A percentile compares a stretch with the other conserved stretches of the same genome.
Conservation (phyloP, 2,797 vertebrate species). For the Melopsittacus undulatus region DNA sequence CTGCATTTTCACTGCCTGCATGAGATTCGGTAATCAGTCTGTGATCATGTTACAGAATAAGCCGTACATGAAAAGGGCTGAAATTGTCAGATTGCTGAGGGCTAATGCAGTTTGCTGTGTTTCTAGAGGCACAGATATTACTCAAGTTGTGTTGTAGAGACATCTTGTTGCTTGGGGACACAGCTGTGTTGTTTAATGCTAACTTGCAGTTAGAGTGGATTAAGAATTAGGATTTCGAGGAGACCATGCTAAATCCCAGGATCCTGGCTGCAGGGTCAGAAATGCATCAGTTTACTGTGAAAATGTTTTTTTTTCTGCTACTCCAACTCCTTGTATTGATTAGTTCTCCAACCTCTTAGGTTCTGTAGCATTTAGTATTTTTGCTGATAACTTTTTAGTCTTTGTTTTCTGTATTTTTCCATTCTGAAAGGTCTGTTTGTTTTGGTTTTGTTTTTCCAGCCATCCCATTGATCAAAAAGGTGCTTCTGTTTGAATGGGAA, state of each 20-base stretch:
- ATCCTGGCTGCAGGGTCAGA: background rate
- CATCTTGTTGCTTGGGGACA: background rate
- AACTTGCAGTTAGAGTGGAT: background rate
- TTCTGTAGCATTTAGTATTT: background rate
- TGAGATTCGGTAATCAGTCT: background rate
- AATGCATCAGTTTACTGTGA: background rate
- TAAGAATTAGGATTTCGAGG: background rate
- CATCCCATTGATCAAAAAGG: background rate
- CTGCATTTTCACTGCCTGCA: background rate
- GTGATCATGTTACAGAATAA: background rate
- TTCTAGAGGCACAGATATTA: background rate
- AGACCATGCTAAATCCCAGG: background rate
- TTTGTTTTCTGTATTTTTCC: background rate
- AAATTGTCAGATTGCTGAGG: background rate
- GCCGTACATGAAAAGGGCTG: rapidly evolving
- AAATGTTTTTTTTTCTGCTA: background rate
- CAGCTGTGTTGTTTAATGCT: background rate
- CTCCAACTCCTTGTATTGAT: background rate
- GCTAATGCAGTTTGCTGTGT: background rate
- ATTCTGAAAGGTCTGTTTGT: background rate
- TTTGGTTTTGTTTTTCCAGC: background rate
- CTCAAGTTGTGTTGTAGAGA: background rate
- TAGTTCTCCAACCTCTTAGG: background rate
- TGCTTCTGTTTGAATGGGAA: background rate
- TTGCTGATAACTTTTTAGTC: background rate